Evolutionary conservation across 2,797 vertebrate genomes (phyloP), one percentile per base, ranked within the genome.

Genomic region (Emydoidea blandingii): DNA sequence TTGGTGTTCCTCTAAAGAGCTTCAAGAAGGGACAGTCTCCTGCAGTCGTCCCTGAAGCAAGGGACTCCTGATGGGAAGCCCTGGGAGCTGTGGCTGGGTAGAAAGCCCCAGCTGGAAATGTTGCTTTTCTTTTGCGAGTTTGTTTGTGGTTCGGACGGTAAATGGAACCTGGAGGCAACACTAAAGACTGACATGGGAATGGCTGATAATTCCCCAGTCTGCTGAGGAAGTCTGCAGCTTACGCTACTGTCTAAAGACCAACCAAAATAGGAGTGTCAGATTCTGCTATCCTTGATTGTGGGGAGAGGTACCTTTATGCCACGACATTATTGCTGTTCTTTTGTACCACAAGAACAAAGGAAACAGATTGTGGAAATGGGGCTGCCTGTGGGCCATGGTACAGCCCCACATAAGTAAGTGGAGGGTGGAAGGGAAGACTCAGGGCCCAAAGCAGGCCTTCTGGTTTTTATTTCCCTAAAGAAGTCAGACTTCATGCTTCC

Each of bases 381-480:
- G 76, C 34, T 47, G 56, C 31, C 76, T 85, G 21, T 1, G 65
- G 41, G 85, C 27, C 62, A 49, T 29, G 41, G 47, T 52, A 81
- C 65, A 62, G 59, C 37, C 84, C 83, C 81, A 74, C 12, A 29
- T 53, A 27, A 94, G 47, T 53, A 85, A 86, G 18, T 68, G n/a
- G n/a, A 10, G 65, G n/a, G n/a, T 10, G n/a, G n/a, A 57, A 79
- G 86, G 65, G 49, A 27, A 81, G 79, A 92, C 68, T 29, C 62
- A 34, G 3, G 25, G 31, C 23, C 94, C 83, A 50, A 89, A 62
- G 56, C 31, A 90, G 37, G 34, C 56, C 9, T 52, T 87, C 34
- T 80, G 14, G 21, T 87, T 74, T 95, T 95, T 89, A 52, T 88
- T 97, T 94, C 87, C 87, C 53, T 65, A 47, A 92, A 87, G 21